phyloP scores from a whole-genome alignment of 2,797 vertebrate genomes.

The Vespertilio murinus region DNA sequence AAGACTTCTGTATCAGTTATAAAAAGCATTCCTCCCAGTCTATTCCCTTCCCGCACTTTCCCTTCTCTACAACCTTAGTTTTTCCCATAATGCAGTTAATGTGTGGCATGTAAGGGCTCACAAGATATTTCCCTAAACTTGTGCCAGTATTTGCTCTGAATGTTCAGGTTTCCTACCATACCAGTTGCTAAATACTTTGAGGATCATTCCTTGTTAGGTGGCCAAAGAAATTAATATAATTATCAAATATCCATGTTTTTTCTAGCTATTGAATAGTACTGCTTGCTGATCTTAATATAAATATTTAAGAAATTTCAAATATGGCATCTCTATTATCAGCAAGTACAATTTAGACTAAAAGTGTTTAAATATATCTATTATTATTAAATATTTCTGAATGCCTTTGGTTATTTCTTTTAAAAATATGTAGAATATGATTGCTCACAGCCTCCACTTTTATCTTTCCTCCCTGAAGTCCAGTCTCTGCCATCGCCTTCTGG shows the following conservation, averaged over 20 bases:
- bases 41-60: neutral
- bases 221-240: neutral
- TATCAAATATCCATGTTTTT: neutral
- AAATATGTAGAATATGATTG: neutral
- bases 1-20: neutral
- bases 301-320: constrained; percentile 46
- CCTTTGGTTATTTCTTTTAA: constrained; percentile 33
- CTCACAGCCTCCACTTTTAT: neutral
- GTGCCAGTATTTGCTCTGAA: neutral
- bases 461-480: neutral
- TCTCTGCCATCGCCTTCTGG: neutral
- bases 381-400: neutral
- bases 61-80: neutral
- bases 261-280: neutral
- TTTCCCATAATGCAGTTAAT: neutral
- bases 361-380: constrained; percentile 52
- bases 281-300: constrained; percentile 24
- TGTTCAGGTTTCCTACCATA: neutral
- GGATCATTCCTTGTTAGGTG: constrained; percentile 23
- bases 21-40: neutral
- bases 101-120: neutral
- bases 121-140: neutral
- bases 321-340: constrained; percentile 41
- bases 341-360: constrained; percentile 13
- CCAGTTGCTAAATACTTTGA: constrained; percentile 1